Conservation (phyloP, 2,113 vertebrate genomes). For the Microcebus jonahi region DNA sequence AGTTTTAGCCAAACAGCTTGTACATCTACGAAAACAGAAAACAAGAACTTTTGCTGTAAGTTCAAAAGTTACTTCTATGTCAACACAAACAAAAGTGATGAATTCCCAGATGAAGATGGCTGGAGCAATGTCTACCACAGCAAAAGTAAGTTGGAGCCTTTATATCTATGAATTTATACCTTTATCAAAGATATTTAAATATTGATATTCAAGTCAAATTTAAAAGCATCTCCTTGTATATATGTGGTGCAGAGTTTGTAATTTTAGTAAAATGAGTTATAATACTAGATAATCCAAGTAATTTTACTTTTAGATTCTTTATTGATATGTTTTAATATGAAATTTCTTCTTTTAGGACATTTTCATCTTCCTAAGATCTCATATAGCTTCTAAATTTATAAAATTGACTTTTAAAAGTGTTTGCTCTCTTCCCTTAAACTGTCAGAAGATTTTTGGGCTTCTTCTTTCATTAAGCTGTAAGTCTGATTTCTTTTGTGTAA, state of each 20-base stretch:
- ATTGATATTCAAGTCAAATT: slow-evolving; percentile 34
- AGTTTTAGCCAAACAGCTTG: slow-evolving; percentile 96
- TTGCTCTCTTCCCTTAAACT: not conserved
- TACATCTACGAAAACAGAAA: slow-evolving; percentile 96
- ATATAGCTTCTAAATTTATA: not conserved
- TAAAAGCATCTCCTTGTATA: not conserved
- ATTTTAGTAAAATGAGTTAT: slow-evolving; percentile 1
- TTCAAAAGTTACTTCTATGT: slow-evolving; percentile 98
- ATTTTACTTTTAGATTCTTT: not conserved
- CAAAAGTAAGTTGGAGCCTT: slow-evolving; percentile 89
- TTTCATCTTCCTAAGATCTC: not conserved
- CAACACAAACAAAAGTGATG: slow-evolving; percentile 97
- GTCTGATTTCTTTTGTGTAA: slow-evolving; percentile 4
- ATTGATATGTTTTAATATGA: slow-evolving; percentile 7
- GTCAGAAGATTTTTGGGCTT: not conserved
- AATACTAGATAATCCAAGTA: not conserved
- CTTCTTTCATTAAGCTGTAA: not conserved
- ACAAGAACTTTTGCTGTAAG: slow-evolving; percentile 97
- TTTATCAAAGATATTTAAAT: slow-evolving; percentile 39
- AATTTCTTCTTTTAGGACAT: not conserved
- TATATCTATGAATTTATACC: not conserved
- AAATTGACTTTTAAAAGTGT: not conserved
- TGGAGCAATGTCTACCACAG: slow-evolving; percentile 96
- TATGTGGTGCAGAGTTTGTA: not conserved
- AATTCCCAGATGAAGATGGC: slow-evolving; percentile 99